phyloP scores from a whole-genome alignment of 1,140 invertebrate genomes.

The Camponotus floridanus region DNA sequence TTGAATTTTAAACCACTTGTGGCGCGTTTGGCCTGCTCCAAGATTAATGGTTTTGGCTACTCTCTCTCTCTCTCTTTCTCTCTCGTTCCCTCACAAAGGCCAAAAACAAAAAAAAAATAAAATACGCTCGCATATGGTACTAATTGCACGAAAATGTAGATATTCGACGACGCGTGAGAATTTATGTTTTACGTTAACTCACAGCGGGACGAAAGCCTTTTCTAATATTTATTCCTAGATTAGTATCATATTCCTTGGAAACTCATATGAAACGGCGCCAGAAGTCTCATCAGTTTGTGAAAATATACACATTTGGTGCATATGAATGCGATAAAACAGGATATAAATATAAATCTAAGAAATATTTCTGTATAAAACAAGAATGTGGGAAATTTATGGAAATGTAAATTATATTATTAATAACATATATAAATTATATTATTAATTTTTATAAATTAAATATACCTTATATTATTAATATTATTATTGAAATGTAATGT shows the following conservation, averaged over 20 bases:
- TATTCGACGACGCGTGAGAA: slow-evolving; percentile 19
- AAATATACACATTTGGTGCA: not conserved
- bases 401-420: not conserved
- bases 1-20: slow-evolving; percentile 72
- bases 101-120: not conserved
- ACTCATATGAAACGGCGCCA: not conserved
- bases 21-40: slow-evolving; percentile 15
- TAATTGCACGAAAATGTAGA: slow-evolving; percentile 50
- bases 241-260: slow-evolving; percentile 20
- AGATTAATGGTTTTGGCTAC: slow-evolving; percentile 65
- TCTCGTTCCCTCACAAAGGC: not conserved
- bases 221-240: slow-evolving; percentile 14
- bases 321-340: not conserved
- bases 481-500: not conserved
- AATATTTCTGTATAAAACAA: not conserved
- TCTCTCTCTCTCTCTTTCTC: slow-evolving; percentile 7
- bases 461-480: not conserved
- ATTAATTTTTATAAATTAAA: no score
- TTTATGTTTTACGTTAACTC: not conserved
- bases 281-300: not conserved
- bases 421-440: no score
- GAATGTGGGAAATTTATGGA: not conserved
- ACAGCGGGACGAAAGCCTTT: not conserved
- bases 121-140: not conserved
- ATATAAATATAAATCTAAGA: not conserved